These are phyloP conservation scores for Corynorhinus townsendii DNA, from an alignment of 2,113 vertebrate species.

Conservation along the genomic window DNA sequence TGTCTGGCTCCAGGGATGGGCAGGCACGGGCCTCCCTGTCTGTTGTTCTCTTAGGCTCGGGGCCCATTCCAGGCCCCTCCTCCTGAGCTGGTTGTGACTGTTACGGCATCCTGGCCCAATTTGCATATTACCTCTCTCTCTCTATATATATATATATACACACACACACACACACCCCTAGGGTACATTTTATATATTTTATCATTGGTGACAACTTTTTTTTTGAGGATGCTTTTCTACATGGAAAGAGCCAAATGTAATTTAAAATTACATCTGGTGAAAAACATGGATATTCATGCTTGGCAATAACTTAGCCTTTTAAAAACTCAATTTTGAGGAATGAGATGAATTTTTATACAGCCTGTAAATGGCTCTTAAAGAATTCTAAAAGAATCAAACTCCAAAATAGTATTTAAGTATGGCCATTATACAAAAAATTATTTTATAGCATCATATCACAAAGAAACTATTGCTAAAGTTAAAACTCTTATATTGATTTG, in stretches of 20 bases:
- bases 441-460: neutral
- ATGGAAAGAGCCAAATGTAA: conserved; percentile 28
- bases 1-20: too few species aligned
- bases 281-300: conserved; percentile 2
- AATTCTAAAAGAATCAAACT: conserved; percentile 22
- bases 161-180: too few species aligned
- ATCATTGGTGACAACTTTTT: neutral
- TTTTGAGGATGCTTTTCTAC: neutral
- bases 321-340: conserved; percentile 22
- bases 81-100: too few species aligned
- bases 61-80: too few species aligned
- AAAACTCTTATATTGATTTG: neutral
- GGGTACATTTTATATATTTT: neutral
- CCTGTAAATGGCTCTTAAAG: neutral
- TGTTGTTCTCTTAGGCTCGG: too few species aligned
- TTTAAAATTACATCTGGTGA: conserved; percentile 44
- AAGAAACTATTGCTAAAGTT: neutral
- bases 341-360: conserved; percentile 38
- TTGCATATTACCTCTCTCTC: too few species aligned
- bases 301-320: neutral
- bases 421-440: neutral
- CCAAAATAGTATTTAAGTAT: conserved; percentile 8
- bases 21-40: too few species aligned
- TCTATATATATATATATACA: too few species aligned
- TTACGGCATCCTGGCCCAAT: too few species aligned